A percentile compares a stretch with the other conserved stretches of the same genome.
phyloP scores from a whole-genome alignment of 2,888 invertebrate genomes.

The Nomada goodeniana region DNA sequence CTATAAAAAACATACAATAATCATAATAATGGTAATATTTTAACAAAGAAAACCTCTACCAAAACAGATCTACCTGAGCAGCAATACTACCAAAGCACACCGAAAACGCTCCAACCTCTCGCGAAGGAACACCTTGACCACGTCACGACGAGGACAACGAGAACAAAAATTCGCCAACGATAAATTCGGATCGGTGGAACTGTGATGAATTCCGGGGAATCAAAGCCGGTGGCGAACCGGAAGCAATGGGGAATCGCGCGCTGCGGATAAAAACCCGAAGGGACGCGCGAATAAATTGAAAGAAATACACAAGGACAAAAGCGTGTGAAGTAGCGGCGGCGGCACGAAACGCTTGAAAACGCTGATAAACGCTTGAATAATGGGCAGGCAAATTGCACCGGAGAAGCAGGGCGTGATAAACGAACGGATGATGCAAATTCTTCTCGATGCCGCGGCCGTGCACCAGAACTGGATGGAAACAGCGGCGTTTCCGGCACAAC shows the following conservation, averaged over 20 bases:
- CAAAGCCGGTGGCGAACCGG: conserved; percentile 22
- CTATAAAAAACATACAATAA: too few relatives aligned
- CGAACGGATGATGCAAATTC: conserved; percentile 68
- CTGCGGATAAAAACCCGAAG: conserved; percentile 50
- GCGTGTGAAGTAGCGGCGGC: background rate
- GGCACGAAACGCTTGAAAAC: conserved; percentile 34
- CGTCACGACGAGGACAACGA: background rate
- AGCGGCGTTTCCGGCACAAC: conserved; percentile 39
- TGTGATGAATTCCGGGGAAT: conserved; percentile 31
- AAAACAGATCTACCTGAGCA: background rate
- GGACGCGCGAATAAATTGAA: conserved; percentile 59
- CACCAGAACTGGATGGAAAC: conserved; percentile 20
- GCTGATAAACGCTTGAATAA: conserved; percentile 76
- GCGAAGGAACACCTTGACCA: conserved; percentile 4
- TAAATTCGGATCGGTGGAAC: conserved; percentile 37
- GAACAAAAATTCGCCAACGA: conserved; percentile 29
- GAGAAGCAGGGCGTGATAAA: conserved; percentile 64
- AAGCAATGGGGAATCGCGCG: conserved; percentile 20
- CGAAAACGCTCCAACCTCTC: background rate
- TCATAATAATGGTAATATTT: too few relatives aligned
- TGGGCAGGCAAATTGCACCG: conserved; percentile 73
- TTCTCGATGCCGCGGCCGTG: conserved; percentile 29
- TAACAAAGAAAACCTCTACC: too few relatives aligned
- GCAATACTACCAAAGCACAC: too few relatives aligned
- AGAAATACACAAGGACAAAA: conserved; percentile 43